These are phyloP conservation scores for Acromyrmex charruanus DNA, from an alignment of 1,140 invertebrate species.

Conservation along the genomic window DNA sequence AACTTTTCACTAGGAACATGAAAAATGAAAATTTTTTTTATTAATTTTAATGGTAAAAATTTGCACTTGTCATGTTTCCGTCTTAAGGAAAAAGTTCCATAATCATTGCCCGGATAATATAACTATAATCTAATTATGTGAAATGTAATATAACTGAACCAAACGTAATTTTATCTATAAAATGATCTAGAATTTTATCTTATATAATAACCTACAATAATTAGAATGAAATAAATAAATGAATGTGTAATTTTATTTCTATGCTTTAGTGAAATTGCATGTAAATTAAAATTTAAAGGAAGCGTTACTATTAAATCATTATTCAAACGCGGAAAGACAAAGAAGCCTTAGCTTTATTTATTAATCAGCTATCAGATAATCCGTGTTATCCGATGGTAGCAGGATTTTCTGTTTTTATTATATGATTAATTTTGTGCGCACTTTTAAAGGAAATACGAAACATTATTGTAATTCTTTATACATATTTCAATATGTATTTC, in stretches of 20 bases:
- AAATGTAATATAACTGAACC: background rate
- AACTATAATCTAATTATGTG: background rate
- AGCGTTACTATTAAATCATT: constrained; percentile 19
- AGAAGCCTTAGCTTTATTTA: background rate
- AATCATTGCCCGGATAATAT: background rate
- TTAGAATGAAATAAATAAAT: constrained; percentile 13
- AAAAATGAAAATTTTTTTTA: too few species aligned
- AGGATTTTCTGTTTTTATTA: constrained; percentile 14
- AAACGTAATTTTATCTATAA: background rate
- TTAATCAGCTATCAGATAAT: background rate
- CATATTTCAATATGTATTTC: background rate
- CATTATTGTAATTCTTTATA: background rate
- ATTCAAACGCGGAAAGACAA: constrained; percentile 29
- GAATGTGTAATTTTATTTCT: constrained; percentile 16
- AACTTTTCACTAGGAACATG: too few species aligned
- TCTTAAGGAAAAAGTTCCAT: too few species aligned
- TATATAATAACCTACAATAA: too few species aligned
- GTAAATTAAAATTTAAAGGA: constrained; percentile 18
- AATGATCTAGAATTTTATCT: constrained; percentile 14
- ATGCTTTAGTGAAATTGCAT: background rate
- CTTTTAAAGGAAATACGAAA: background rate
- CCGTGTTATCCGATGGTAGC: background rate
- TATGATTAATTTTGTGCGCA: background rate
- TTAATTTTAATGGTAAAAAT: too few species aligned
- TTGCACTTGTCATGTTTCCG: too few species aligned